phyloP scores from a whole-genome alignment of 2,113 vertebrate genomes.

The Machaerirhynchus nigripectus region DNA sequence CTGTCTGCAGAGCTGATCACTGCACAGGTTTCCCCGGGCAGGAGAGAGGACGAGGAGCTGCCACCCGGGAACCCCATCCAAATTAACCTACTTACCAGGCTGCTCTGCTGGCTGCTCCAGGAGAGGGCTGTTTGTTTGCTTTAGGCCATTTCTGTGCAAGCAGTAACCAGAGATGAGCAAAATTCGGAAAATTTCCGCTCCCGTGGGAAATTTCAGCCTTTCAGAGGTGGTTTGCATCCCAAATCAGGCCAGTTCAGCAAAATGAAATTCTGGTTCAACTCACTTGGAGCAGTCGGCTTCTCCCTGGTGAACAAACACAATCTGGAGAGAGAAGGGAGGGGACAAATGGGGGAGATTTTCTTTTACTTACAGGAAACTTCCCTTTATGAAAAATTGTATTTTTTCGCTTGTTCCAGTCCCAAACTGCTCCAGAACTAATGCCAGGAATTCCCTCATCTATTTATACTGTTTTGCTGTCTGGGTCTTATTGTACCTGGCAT shows the following conservation, averaged over 20 bases:
- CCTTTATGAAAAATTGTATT: neutral
- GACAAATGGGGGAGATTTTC: neutral
- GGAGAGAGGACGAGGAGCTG: neutral
- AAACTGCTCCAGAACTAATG: constrained; percentile 34
- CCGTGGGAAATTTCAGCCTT: neutral
- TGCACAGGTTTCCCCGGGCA: neutral
- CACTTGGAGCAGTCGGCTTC: neutral
- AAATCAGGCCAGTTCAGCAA: constrained; percentile 12
- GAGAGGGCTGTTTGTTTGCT: constrained; percentile 22
- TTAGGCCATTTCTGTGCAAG: neutral
- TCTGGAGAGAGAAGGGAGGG: neutral
- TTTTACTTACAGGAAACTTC: constrained; percentile 28
- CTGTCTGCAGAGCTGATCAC: neutral
- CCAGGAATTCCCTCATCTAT: constrained; percentile 63
- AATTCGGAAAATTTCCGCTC: neutral
- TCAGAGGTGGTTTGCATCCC: neutral
- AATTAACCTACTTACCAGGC: constrained; percentile 7
- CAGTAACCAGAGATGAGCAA: neutral
- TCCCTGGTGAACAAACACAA: neutral
- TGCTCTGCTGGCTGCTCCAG: neutral
- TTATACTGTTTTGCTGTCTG: constrained; percentile 36
- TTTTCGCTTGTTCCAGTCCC: constrained; percentile 47
- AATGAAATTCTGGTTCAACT: constrained; percentile 17
- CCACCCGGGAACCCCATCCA: neutral
- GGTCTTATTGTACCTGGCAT: constrained; percentile 50